These are phyloP conservation scores for Turnix velox DNA, from an alignment of 2,113 vertebrate genomes.

Conservation along the genomic window DNA sequence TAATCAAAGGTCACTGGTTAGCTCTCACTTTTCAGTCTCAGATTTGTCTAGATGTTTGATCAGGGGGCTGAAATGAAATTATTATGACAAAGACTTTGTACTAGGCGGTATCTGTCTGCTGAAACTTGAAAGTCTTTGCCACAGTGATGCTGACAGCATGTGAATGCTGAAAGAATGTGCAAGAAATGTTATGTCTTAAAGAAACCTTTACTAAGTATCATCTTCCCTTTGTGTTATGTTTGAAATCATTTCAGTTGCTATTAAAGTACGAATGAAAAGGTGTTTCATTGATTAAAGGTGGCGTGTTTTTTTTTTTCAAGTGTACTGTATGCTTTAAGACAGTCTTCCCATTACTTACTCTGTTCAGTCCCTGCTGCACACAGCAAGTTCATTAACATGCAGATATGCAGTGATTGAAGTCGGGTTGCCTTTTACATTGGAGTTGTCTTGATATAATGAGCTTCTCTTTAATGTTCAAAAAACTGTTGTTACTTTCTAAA, in stretches of 20 bases:
- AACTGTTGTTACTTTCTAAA: constrained; percentile 83
- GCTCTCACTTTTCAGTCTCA: constrained; percentile 75
- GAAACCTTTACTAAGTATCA: constrained; percentile 75
- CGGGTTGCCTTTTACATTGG: constrained; percentile 75
- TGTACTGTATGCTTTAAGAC: constrained; percentile 65
- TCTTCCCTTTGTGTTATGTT: constrained; percentile 77
- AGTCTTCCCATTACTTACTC: constrained; percentile 61
- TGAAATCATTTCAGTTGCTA: constrained; percentile 76
- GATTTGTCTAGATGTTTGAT: constrained; percentile 80
- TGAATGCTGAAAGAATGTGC: constrained; percentile 75
- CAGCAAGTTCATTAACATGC: constrained; percentile 82
- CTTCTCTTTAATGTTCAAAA: constrained; percentile 81
- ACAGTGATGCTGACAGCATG: constrained; percentile 75
- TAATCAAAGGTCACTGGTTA: constrained; percentile 78
- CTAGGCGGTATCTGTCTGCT: constrained; percentile 77
- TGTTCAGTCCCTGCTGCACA: constrained; percentile 67
- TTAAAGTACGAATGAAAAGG: constrained; percentile 73
- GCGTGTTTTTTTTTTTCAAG: constrained; percentile 33
- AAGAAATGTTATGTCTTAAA: constrained; percentile 75
- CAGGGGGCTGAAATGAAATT: constrained; percentile 75
- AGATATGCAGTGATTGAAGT: constrained; percentile 82
- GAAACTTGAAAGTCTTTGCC: constrained; percentile 79
- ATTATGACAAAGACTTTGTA: constrained; percentile 82
- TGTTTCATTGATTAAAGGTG: constrained; percentile 78
- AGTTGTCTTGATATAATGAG: constrained; percentile 83